Evolutionary conservation across 1,140 invertebrate genomes (phyloP).

Genomic region (Neodiprion pinetum): DNA sequence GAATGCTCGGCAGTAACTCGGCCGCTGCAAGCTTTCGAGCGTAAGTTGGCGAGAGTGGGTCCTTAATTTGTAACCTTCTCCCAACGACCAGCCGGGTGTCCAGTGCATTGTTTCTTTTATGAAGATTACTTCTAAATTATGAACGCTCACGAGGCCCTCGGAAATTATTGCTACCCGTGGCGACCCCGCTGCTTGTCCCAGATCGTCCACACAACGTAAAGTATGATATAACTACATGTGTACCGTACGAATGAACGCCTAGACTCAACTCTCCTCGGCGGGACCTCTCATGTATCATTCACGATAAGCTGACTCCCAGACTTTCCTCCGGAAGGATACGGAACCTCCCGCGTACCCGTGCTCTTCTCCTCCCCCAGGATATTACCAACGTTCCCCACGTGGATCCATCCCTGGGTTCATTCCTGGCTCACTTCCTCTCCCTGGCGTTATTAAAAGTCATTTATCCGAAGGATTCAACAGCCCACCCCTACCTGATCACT

Average conservation of each 20-base stretch:
- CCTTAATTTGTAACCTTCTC: not conserved
- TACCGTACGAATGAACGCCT: not conserved
- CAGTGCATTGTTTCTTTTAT: slow-evolving; percentile 14
- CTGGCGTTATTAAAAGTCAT: too few species aligned
- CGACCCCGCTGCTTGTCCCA: not conserved
- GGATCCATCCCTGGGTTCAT: too few species aligned
- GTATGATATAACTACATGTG: too few species aligned
- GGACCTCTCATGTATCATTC: slow-evolving; percentile 1
- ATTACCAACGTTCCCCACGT: too few species aligned
- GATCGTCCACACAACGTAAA: not conserved
- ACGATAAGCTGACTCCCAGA: slow-evolving; percentile 5
- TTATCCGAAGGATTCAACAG: too few species aligned
- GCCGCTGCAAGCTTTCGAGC: not conserved
- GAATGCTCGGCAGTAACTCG: not conserved
- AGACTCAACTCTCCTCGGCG: not conserved
- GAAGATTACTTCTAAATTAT: slow-evolving; percentile 11
- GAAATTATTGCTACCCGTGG: not conserved
- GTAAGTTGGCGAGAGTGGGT: too few species aligned
- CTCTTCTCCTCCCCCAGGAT: too few species aligned
- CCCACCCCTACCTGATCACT: too few species aligned
- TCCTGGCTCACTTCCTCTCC: too few species aligned
- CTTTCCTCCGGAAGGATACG: not conserved
- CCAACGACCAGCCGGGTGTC: not conserved
- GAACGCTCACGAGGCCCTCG: not conserved
- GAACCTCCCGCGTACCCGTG: not conserved